phyloP scores from a whole-genome alignment of 1,140 invertebrate genomes.

The Drosophila auraria region DNA sequence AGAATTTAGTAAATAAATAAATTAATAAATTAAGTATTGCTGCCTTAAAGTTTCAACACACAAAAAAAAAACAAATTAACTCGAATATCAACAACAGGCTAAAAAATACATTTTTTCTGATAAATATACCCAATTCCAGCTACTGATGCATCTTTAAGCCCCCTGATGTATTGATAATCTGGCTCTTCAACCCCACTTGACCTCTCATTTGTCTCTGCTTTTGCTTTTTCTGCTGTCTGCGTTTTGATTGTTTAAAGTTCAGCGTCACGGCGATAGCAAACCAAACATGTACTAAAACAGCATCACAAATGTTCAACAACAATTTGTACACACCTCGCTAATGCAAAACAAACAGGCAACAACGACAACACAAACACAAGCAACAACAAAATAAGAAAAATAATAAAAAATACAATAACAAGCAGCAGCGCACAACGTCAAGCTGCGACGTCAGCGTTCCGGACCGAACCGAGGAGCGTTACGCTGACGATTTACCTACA shows the following conservation, averaged over 20 bases:
- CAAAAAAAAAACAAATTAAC: neutral
- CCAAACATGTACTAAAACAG: conserved; percentile 39
- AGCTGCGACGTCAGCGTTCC: conserved; percentile 19
- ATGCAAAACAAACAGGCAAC: conserved; percentile 56
- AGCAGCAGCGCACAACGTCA: neutral
- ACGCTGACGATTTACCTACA: conserved; percentile 73
- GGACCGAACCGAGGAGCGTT: conserved; percentile 30
- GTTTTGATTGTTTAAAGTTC: conserved; percentile 43
- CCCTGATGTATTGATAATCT: neutral
- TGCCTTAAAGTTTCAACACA: no score
- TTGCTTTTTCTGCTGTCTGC: conserved; percentile 10
- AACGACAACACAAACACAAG: conserved; percentile 7
- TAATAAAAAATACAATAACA: conserved; percentile 5
- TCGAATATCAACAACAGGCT: neutral
- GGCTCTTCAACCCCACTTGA: conserved; percentile 35
- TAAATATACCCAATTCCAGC: neutral
- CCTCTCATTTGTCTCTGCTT: conserved; percentile 26
- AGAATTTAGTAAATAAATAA: no score
- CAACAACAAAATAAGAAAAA: conserved; percentile 5
- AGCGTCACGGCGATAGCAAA: conserved; percentile 21
- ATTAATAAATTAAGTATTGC: no score
- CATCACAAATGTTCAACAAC: conserved; percentile 35
- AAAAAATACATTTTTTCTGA: neutral
- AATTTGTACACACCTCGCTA: conserved; percentile 38
- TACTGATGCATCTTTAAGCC: neutral